Evolutionary conservation across 2,113 vertebrate species (phyloP), one percentile per base, ranked within the genome.

Genomic region (Myxocyprinus asiaticus): DNA sequence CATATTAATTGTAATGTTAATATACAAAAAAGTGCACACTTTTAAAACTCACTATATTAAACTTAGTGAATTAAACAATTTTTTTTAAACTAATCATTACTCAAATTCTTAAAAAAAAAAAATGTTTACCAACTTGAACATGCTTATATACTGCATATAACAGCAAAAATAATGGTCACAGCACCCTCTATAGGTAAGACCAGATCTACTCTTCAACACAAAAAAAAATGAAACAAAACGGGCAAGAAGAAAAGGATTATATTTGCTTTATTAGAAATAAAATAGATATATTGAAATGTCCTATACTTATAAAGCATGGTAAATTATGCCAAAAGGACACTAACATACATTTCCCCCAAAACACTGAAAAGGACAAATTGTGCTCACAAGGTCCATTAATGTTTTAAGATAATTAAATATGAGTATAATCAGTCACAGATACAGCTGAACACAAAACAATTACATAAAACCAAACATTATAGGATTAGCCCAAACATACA

Each of bases 381-480:
- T 80, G 88, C 86, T 88, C 83, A 65, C 79, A 87, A 78, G 78
- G 56, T 43, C 85, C 76, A 85, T 84, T 89, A 86, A 70, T 85
- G 86, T 82, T 84, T 67, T 14, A 81, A 77, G 83, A 84, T 79
- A 87, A 88, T 92, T 91, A 89, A 92, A 93, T 91, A 90, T 62
- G 79, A 72, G 88, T 55, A 70, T 74, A 9, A 80, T 84, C 66
- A 78, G 78, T 82, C 68, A 83, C 82, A 56, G 78, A 81, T 64
- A 82, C 14, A 82, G 53, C 72, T 7, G 42, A 42, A 84, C 76
- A 88, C 11, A 81, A 81, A 83, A 72, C 79, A 80, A 17, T 73
- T 0, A 58, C 69, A 66, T 15, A 61, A 59, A 76, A 66, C 45
- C 82, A 81, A 78, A 83, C 84, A 90, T 83, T 86, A 42, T 7